Evolutionary conservation across 2,113 vertebrate species (phyloP), one percentile per base, ranked within the genome.

Genomic region (Thinocorus orbignyianus): DNA sequence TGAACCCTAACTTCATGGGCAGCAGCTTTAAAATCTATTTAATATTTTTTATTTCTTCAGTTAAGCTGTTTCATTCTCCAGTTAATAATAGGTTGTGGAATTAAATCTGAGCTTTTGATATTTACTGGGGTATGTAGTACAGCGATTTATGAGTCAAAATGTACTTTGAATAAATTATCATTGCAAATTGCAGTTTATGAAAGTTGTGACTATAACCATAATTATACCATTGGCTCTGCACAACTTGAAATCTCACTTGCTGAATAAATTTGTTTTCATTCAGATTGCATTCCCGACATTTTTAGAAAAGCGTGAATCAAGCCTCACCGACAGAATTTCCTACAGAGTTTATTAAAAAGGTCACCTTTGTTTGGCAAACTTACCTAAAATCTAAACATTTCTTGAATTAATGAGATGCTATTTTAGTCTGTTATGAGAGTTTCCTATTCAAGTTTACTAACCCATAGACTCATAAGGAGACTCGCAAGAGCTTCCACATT

Each of bases 231-330:
- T 77, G 85, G 55, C 62, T 92, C 25, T 42, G 69, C 62, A 86
- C 49, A 82, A 92, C 74, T 93, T 72, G 60, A 94, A 92, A 93
- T 88, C 93, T 90, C 23, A 19, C 90, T 93, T 74, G 44, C 62
- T 91, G 66, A 93, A 91, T 88, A 93, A 65, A 91, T 97, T 96
- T 97, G 49, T 95, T 98, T 96, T 93, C 48, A 86, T 79, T 89
- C 70, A 76, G 73, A 71, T 65, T 92, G 31, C 84, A 88, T 84
- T 96, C 57, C 54, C n/a, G 2, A 16, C 49, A 35, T 80, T 94
- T 96, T 91, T 54, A 87, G 86, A 86, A 86, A 93, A 80, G 57
- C 92, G 44, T 57, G 31, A 93, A 76, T 85, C 52, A 68, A 94
- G 20, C 37, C 62, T 90, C 61, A 17, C 44, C 1, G 8, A 90